A percentile compares a stretch with the other conserved stretches of the same genome.
phyloP scores from a whole-genome alignment of 2,113 vertebrate species.

The Hemiscyllium ocellatum region DNA sequence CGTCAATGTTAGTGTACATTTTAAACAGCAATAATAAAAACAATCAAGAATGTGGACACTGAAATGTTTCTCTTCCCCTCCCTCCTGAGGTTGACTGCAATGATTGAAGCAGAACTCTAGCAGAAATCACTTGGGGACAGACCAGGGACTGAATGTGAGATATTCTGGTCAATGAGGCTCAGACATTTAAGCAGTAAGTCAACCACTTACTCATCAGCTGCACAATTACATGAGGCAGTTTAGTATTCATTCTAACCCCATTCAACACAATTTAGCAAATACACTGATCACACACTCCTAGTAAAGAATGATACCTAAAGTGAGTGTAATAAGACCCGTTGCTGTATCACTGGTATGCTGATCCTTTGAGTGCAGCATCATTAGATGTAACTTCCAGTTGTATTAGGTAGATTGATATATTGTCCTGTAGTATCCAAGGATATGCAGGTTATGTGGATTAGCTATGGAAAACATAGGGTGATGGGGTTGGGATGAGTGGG shows the following conservation, averaged over 20 bases:
- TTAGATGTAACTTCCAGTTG: background rate
- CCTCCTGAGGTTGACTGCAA: background rate
- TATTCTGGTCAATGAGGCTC: background rate
- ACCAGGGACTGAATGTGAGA: background rate
- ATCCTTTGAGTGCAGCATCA: background rate
- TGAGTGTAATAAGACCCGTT: too few relatives aligned
- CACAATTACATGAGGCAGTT: background rate
- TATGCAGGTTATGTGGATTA: too few relatives aligned
- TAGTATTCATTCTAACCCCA: background rate
- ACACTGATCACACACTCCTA: background rate
- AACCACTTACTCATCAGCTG: constrained; percentile 13
- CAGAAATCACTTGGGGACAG: background rate
- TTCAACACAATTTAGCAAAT: background rate
- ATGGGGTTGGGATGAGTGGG: too few relatives aligned
- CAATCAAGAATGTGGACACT: background rate
- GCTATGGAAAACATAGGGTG: too few relatives aligned
- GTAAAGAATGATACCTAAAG: background rate
- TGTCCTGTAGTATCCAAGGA: too few relatives aligned
- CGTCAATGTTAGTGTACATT: background rate
- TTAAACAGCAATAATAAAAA: background rate
- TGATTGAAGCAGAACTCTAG: too few relatives aligned
- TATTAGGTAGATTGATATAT: background rate
- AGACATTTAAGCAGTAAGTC: background rate
- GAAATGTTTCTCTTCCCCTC: background rate
- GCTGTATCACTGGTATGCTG: background rate